Evolutionary conservation across 64 coral and sea anemone genomes (phyloP), one percentile per base, ranked within the genome.

Genomic region (Stichodactyla mertensii): DNA sequence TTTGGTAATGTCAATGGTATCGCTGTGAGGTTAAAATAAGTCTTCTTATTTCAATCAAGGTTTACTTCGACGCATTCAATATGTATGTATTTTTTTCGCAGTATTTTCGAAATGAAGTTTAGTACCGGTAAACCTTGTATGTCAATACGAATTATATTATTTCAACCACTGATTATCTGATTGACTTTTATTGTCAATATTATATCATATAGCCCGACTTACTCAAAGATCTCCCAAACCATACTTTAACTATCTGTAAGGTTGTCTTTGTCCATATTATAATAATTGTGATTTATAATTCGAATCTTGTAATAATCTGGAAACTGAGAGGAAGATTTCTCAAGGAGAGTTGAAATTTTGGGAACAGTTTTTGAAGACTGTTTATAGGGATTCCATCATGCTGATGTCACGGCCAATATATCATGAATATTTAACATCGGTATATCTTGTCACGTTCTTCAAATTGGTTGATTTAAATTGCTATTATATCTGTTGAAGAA

Each of bases 371-470:
- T 74, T 74, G 12, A 11, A 81, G 13, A 5, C 78, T 81, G 78
- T 81, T 79, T 53, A 53, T 81, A 81, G 51, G 51, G 53, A 52
- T 81, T 81, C 78, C 78, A 81, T 81, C 15, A 81, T 81, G 78
- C n/a, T 53, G 4, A 81, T 53, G 78, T 81, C 78, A 81, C 78
- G 78, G 51, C 3, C 1, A 74, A 74, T 27, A 14, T 11, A 6
- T 52, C 11, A 81, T 81, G 6, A 81, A 81, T 81, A 81, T 53
- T 81, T 81, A 52, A 81, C 78, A 81, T 20, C 22, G 51, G 13
- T 53, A 55, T 81, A 15, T 81, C 51, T 52, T 52, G 78, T 81
- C 78, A 81, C 78, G 78, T 53, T 53, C 26, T 20, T 16, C 52
- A 14, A 74, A 74, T 74, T 74, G 10, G 69, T 31, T 74, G 24